Base-by-base conservation (phyloP, 2,888 invertebrate genomes). In the Pseudanteris insignis region DNA sequence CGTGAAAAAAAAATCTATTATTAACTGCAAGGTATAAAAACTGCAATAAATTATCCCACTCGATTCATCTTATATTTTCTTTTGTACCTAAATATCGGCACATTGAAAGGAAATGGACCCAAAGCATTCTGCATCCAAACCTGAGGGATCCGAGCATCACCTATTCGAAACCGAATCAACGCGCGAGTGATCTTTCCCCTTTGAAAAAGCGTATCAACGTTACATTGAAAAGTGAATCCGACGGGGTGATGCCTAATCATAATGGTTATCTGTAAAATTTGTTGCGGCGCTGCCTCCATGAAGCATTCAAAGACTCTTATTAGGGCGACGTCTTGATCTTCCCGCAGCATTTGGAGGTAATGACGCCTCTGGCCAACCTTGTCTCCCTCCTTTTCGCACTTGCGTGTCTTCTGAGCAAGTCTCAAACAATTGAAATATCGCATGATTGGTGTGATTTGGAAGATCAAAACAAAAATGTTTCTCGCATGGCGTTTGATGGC, bases 281-380 rank as follows among this genome's bases (percentile, higher is more conserved):
- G 89, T 75, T 91, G 91, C 0, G 91, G 91, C 0, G 91, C 91
- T 0, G 91, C 88, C 79, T 91, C 91, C 32, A 91, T 79, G 76
- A 91, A 91, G 77, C 91, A 90, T 77, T 92, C 91, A 71, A 91
- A 86, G 30, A 91, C 87, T 68, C 90, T 81, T 55, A 92, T 81
- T 51, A 92, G 81, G 0, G 91, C 89, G 0, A 90, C 89, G 77
- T 91, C 91, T 0, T 90, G 88, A 75, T 91, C 91, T 71, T 91
- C 91, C 67, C 88, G 88, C 46, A 90, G 81, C 88, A 90, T 90
- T 60, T 89, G 81, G 25, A 86, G 82, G 73, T 89, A 91, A 79
- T 88, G 89, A 69, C 84, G 82, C 34, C 85, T 83, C 73, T 89
- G 88, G 6, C 85, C 83, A 9, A 81, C 79, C 2, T 79, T 76